A percentile compares a stretch with the other conserved stretches of the same genome.
These are phyloP conservation scores for Zosterops japonicus DNA, from an alignment of 2,113 vertebrate species.

Conservation along the genomic window DNA sequence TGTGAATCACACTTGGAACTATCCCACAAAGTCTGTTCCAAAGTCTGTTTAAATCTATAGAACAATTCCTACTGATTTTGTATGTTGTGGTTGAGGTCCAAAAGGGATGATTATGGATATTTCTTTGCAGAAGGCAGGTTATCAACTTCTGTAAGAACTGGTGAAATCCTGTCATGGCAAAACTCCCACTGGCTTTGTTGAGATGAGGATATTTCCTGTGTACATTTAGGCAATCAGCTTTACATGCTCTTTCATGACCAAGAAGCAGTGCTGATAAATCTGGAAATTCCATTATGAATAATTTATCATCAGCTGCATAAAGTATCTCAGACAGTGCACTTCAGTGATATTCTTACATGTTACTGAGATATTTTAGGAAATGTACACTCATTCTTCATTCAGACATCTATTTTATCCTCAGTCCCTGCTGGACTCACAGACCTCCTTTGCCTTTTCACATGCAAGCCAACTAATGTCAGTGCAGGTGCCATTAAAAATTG, in stretches of 20 bases:
- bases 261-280: not conserved
- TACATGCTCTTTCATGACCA: not conserved
- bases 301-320: not conserved
- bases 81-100: not conserved
- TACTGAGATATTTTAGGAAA: not conserved
- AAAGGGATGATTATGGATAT: not conserved
- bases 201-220: not conserved
- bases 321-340: not conserved
- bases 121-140: not conserved
- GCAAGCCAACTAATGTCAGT: not conserved
- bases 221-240: not conserved
- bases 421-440: not conserved
- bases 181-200: not conserved
- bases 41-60: not conserved
- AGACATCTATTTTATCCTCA: not conserved
- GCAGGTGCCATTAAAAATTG: not conserved
- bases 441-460: not conserved
- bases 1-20: constrained; percentile 39
- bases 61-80: not conserved
- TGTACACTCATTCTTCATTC: not conserved
- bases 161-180: not conserved
- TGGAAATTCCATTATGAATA: not conserved
- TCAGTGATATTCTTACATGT: not conserved
- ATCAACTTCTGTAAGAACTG: not conserved
- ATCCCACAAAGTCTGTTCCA: not conserved